A percentile compares a stretch with the other conserved stretches of the same genome.
phyloP scores from a whole-genome alignment of 2,797 vertebrate species.

The Hippopotamyrus pictus region DNA sequence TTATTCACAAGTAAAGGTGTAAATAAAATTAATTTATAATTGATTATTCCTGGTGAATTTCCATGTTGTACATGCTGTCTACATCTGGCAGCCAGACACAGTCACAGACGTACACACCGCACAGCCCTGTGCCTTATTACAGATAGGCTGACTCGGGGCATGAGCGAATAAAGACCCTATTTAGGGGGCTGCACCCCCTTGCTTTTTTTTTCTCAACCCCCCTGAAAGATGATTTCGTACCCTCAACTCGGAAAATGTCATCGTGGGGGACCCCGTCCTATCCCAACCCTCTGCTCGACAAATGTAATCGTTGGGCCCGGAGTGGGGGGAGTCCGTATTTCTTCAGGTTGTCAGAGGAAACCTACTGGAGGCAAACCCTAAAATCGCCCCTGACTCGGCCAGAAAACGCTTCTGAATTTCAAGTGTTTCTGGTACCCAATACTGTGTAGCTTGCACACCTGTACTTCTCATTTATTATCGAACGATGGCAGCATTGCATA shows the following conservation, averaged over 20 bases:
- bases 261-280: neutral
- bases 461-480: neutral
- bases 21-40: neutral
- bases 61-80: neutral
- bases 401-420: neutral
- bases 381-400: neutral
- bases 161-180: neutral
- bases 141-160: neutral
- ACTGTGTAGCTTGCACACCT: neutral
- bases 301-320: neutral
- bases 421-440: neutral
- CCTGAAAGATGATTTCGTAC: neutral
- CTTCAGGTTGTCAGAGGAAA: neutral
- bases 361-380: neutral
- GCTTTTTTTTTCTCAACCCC: neutral
- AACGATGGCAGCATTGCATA: constrained; percentile 2
- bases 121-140: neutral
- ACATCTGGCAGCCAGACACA: neutral
- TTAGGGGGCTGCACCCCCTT: neutral
- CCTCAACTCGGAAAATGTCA: neutral
- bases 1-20: neutral
- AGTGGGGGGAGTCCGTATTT: neutral
- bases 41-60: neutral
- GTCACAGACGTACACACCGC: neutral
- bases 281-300: neutral